Conservation (phyloP, 2,113 vertebrate species). For the Dromiciops gliroides region DNA sequence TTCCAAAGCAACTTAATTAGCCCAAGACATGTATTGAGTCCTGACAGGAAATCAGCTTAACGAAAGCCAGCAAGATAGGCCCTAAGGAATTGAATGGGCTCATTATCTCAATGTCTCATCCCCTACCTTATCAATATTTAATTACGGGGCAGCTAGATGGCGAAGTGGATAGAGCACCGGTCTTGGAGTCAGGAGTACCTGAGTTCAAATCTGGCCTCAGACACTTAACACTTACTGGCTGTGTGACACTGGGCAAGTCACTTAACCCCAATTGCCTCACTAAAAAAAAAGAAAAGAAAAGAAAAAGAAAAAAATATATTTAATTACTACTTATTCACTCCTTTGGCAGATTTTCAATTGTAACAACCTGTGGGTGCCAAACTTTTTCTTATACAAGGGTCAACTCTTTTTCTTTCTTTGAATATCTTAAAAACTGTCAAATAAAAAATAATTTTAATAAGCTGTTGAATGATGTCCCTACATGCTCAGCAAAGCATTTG, state of each 20-base stretch:
- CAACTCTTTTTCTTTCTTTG: neutral
- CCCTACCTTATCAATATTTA: neutral
- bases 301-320: no score
- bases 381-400: neutral
- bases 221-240: no score
- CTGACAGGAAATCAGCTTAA: neutral
- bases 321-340: neutral
- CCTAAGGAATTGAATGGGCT: no score
- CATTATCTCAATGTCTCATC: neutral
- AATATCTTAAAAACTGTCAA: neutral
- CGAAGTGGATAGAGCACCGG: no score
- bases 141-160: no score
- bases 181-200: no score
- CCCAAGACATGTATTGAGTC: neutral
- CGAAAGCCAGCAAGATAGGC: no score
- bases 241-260: no score
- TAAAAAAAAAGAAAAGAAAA: no score
- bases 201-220: no score
- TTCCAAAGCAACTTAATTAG: neutral
- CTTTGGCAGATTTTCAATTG: neutral
- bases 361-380: neutral
- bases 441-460: neutral
- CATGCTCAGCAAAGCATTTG: neutral
- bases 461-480: neutral
- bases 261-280: no score